Conservation (phyloP, 2,113 vertebrate species). For the Pardalotus punctatus region DNA sequence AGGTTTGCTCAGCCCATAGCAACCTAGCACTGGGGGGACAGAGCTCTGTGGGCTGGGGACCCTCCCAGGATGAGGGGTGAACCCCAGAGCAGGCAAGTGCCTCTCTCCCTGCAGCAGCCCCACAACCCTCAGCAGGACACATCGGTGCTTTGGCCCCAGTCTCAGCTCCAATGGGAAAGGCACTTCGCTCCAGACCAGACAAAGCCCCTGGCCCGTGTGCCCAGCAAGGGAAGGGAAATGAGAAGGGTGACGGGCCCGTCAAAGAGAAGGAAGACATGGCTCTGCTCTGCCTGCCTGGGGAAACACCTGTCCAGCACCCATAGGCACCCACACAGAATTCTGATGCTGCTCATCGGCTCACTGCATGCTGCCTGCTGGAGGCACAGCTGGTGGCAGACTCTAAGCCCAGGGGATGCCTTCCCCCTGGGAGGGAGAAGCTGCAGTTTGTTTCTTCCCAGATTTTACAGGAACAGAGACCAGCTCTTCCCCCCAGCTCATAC, state of each 20-base stretch:
- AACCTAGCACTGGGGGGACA: accelerated
- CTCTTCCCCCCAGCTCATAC: accelerated
- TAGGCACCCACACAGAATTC: not conserved
- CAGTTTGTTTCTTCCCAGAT: not conserved
- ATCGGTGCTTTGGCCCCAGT: accelerated
- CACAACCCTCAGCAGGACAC: not conserved
- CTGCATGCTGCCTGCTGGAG: accelerated
- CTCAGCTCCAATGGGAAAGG: not conserved
- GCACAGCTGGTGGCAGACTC: not conserved
- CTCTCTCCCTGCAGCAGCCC: not conserved
- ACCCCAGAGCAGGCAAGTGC: not conserved
- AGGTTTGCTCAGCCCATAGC: not conserved
- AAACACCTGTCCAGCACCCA: not conserved
- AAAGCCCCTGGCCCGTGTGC: accelerated
- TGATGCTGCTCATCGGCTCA: not conserved
- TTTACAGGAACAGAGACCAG: not conserved
- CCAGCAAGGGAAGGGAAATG: not conserved
- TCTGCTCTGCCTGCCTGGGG: not conserved
- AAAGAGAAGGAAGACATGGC: accelerated
- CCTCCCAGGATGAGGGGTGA: accelerated
- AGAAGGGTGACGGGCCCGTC: not conserved
- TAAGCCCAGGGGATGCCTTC: not conserved
- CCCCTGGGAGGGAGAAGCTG: not conserved
- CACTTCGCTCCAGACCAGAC: not conserved
- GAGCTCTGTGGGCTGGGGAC: not conserved